A percentile compares a stretch with the other conserved stretches of the same genome.
Evolutionary conservation across 2,113 vertebrate genomes (phyloP).

Genomic region (Bolborhynchus lineola): DNA sequence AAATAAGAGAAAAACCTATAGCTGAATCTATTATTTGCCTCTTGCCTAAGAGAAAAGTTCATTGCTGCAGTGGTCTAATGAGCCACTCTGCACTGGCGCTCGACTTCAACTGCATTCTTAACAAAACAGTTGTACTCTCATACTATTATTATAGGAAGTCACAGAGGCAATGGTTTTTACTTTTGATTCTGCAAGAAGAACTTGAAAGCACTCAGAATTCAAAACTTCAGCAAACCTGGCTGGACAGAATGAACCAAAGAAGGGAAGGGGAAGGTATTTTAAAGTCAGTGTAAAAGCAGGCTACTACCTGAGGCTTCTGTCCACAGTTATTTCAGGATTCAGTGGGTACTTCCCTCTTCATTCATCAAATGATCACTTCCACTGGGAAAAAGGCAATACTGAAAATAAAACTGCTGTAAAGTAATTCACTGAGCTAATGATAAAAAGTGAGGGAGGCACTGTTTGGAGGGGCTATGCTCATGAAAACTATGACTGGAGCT

Average conservation of each 20-base stretch:
- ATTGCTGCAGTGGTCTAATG: neutral
- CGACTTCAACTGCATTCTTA: neutral
- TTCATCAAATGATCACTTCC: neutral
- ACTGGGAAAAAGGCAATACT: neutral
- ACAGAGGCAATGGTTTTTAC: neutral
- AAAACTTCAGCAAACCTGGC: neutral
- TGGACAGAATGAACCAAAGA: neutral
- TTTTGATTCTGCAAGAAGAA: neutral
- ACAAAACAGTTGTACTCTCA: neutral
- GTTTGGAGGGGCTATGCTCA: neutral
- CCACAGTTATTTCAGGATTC: neutral
- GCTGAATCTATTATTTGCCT: slow-evolving; percentile 1
- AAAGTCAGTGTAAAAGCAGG: neutral
- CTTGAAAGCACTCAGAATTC: neutral
- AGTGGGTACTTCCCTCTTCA: neutral
- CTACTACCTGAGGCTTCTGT: accelerated
- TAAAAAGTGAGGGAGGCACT: neutral
- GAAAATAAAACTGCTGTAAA: neutral
- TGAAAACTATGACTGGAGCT: neutral
- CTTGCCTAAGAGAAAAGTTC: neutral
- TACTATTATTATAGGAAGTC: neutral
- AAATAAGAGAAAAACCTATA: slow-evolving; percentile 26
- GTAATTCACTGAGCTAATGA: neutral
- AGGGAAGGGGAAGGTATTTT: neutral
- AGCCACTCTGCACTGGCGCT: neutral